phyloP scores from a whole-genome alignment of 2,888 invertebrate genomes.

The Cheilosia scutellata region DNA sequence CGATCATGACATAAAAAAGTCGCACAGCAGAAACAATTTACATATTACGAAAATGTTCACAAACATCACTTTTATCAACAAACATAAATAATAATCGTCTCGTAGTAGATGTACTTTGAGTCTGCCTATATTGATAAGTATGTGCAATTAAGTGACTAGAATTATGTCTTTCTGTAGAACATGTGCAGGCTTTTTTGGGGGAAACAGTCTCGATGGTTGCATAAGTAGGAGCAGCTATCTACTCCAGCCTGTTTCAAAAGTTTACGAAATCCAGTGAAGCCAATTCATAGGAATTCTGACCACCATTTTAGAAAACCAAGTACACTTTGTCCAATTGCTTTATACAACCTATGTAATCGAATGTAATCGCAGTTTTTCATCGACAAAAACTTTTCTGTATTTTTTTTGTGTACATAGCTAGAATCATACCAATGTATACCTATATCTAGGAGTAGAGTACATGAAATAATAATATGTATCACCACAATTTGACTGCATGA shows the following conservation, averaged over 20 bases:
- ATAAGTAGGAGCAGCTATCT: constrained; percentile 1
- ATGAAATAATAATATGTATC: constrained; percentile 21
- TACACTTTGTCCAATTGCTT: neutral
- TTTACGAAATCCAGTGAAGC: neutral
- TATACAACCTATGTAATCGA: constrained; percentile 16
- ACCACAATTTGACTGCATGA: constrained; percentile 22
- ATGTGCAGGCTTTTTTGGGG: too few species aligned
- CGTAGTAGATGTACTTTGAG: neutral
- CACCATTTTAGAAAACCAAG: constrained; percentile 15
- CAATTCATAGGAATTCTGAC: neutral
- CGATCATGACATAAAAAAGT: constrained; percentile 8
- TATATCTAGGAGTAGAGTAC: neutral
- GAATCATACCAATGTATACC: neutral
- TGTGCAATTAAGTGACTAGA: neutral
- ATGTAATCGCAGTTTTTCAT: constrained; percentile 33
- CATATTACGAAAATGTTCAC: constrained; percentile 1
- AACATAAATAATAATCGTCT: neutral
- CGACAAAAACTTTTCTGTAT: neutral
- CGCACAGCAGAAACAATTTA: neutral
- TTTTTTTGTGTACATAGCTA: constrained; percentile 2
- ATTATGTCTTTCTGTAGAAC: too few species aligned
- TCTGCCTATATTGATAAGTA: neutral
- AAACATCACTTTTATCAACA: constrained; percentile 11
- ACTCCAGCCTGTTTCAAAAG: neutral
- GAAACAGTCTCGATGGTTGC: neutral